phyloP scores from a whole-genome alignment of 2,888 invertebrate genomes.

The Hydrotaea cyrtoneurina region DNA sequence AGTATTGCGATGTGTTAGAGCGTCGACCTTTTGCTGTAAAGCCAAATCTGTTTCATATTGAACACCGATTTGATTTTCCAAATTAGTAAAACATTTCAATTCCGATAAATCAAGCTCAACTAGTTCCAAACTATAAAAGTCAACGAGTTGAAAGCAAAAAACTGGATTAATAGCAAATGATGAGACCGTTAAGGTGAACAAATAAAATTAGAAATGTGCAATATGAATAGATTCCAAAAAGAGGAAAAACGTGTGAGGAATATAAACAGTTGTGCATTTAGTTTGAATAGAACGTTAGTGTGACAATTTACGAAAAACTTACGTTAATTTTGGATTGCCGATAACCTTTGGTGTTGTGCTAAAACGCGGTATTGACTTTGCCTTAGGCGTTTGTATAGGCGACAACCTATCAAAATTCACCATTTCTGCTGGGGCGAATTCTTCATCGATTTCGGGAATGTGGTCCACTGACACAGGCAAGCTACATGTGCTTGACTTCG shows the following conservation, averaged over 20 bases:
- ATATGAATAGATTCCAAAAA: background rate
- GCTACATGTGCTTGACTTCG: background rate
- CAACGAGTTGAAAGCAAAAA: background rate
- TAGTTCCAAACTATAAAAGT: conserved; percentile 80
- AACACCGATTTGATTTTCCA: conserved; percentile 82
- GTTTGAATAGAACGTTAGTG: too few species aligned
- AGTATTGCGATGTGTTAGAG: conserved; percentile 67
- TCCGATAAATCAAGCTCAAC: conserved; percentile 83
- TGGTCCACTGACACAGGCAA: conserved; percentile 49
- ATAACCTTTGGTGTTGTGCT: conserved; percentile 70
- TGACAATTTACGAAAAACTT: conserved; percentile 34
- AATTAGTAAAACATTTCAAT: conserved; percentile 83
- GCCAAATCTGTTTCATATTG: conserved; percentile 72
- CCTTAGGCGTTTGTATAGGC: conserved; percentile 43
- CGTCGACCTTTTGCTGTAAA: conserved; percentile 70
- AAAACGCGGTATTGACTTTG: conserved; percentile 10
- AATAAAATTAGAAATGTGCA: background rate
- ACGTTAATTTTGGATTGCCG: conserved; percentile 40
- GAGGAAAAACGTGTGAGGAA: too few species aligned
- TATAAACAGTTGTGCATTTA: too few species aligned
- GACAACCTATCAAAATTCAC: conserved; percentile 67
- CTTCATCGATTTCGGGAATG: conserved; percentile 69
- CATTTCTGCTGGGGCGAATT: conserved; percentile 69
- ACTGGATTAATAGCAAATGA: conserved; percentile 18
- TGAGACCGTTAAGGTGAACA: conserved; percentile 10